A percentile compares a stretch with the other conserved stretches of the same genome.
phyloP scores from a whole-genome alignment of 1,140 invertebrate species.

The Eubasilissa regina region DNA sequence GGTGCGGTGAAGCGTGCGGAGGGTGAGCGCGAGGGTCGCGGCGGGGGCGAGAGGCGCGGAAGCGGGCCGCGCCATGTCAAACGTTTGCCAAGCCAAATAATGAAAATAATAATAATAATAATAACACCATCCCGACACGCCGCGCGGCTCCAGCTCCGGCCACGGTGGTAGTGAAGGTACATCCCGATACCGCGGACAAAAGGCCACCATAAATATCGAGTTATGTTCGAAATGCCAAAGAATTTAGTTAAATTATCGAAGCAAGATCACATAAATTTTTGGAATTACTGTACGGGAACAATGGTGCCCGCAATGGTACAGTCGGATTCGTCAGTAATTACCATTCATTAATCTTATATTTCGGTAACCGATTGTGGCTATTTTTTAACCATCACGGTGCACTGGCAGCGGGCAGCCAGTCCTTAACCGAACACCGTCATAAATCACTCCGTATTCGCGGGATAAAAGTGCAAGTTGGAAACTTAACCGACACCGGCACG shows the following conservation, averaged over 20 bases:
- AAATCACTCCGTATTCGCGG: too few relatives aligned
- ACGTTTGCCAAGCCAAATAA: constrained; percentile 48
- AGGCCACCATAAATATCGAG: constrained; percentile 5
- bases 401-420: too few relatives aligned
- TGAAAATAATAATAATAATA: constrained; percentile 6
- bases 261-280: neutral
- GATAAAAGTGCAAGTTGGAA: too few relatives aligned
- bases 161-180: neutral
- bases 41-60: neutral
- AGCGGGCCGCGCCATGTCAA: constrained; percentile 17
- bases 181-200: constrained; percentile 21
- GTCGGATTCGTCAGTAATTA: too few relatives aligned
- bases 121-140: neutral
- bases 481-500: too few relatives aligned
- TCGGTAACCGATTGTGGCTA: too few relatives aligned
- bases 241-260: constrained; percentile 1
- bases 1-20: constrained; percentile 34
- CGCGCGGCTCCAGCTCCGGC: neutral
- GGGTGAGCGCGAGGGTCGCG: neutral
- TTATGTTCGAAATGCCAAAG: constrained; percentile 15
- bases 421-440: too few relatives aligned
- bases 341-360: too few relatives aligned
- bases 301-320: too few relatives aligned
- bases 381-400: too few relatives aligned
- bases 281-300: too few relatives aligned